Conservation (phyloP, 2,888 invertebrate species). For the Leistus spinibarbis region DNA sequence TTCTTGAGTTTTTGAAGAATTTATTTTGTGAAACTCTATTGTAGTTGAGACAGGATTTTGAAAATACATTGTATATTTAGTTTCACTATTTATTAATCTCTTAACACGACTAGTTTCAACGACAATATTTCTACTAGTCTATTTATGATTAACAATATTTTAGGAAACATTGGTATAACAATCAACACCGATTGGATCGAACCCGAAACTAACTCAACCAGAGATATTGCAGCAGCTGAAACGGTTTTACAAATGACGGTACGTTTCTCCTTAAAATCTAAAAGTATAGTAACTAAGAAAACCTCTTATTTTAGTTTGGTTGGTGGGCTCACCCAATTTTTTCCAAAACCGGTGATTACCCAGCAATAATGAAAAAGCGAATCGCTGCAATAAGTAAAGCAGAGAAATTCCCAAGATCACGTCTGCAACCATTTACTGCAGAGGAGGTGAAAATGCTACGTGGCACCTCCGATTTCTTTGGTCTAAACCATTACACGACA, state of each 20-base stretch:
- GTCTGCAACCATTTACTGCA: constrained; percentile 33
- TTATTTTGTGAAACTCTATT: too few relatives aligned
- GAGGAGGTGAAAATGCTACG: constrained; percentile 42
- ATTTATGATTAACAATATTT: too few relatives aligned
- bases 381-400: constrained; percentile 22
- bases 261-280: constrained; percentile 47
- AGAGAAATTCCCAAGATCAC: constrained; percentile 33
- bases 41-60: too few relatives aligned
- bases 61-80: too few relatives aligned
- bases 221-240: constrained; percentile 66
- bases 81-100: too few relatives aligned
- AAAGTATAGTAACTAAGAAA: too few relatives aligned
- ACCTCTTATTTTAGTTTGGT: constrained; percentile 43
- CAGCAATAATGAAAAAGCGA: constrained; percentile 24
- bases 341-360: constrained; percentile 37
- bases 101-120: too few relatives aligned
- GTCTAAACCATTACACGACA: constrained; percentile 59
- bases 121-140: too few relatives aligned
- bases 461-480: constrained; percentile 60
- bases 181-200: constrained; percentile 67
- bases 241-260: constrained; percentile 62
- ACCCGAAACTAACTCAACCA: constrained; percentile 60
- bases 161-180: constrained; percentile 55
- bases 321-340: constrained; percentile 47
- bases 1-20: too few relatives aligned